phyloP scores from a whole-genome alignment of 2,113 vertebrate species.

The Columba janthina region DNA sequence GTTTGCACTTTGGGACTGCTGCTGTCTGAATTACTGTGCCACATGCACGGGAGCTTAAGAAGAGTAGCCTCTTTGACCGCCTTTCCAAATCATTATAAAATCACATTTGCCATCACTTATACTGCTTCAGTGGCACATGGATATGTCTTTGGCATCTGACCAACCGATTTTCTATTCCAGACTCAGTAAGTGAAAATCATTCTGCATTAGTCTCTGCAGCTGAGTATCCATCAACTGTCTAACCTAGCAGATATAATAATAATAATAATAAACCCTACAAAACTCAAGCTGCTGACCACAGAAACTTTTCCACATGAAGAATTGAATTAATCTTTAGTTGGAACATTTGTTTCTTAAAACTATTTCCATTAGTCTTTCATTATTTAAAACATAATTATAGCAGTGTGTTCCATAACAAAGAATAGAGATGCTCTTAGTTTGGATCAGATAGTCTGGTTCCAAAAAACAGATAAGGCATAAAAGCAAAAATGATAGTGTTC shows the following conservation, averaged over 20 bases:
- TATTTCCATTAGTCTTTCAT: background rate
- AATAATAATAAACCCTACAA: background rate
- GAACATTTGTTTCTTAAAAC: background rate
- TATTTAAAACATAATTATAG: background rate
- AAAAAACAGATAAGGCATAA: background rate
- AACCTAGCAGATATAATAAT: background rate
- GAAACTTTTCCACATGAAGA: background rate
- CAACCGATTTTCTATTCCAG: slow-evolving; percentile 33
- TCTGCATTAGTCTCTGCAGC: slow-evolving; percentile 1
- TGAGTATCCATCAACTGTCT: background rate
- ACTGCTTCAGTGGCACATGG: background rate
- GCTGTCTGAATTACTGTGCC: background rate
- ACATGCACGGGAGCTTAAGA: background rate
- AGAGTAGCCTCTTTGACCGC: background rate
- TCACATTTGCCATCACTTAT: background rate
- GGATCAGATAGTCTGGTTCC: background rate
- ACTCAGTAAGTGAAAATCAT: slow-evolving; percentile 34
- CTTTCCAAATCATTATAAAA: background rate
- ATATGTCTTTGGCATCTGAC: slow-evolving; percentile 30
- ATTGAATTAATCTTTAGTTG: background rate
- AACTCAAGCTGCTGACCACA: background rate
- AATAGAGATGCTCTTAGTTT: background rate
- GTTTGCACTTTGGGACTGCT: background rate
- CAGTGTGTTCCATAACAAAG: background rate
- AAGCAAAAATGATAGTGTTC: background rate